Conservation (phyloP, 2,888 invertebrate species). For the Desoria tigrina region DNA sequence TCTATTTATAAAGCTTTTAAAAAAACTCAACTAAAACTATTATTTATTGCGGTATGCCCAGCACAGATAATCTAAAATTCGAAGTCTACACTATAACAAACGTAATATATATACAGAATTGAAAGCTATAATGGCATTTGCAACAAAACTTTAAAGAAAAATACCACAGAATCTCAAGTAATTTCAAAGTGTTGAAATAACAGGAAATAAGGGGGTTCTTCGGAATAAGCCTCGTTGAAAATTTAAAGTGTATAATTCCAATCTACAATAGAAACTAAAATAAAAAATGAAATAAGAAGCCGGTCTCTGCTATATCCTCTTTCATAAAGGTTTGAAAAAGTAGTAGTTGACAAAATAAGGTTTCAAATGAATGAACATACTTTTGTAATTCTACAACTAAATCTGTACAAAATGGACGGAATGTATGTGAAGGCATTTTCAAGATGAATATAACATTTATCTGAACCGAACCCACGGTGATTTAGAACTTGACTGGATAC, state of each 20-base stretch:
- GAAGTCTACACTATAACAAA: not conserved
- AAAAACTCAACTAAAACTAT: not conserved
- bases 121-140: constrained; percentile 27
- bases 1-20: no score
- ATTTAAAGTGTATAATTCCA: no score
- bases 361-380: no score
- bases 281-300: no score
- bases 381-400: not conserved
- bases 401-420: constrained; percentile 31
- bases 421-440: constrained; percentile 17
- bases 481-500: no score
- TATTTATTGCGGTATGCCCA: constrained; percentile 46
- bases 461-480: no score
- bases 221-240: not conserved
- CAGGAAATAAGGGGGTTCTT: constrained; percentile 3
- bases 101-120: constrained; percentile 16
- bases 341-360: no score
- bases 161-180: not conserved
- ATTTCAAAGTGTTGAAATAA: constrained; percentile 1
- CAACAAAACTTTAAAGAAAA: constrained; percentile 1
- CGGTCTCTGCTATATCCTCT: no score
- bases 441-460: constrained; percentile 2
- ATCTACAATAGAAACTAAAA: no score
- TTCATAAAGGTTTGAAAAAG: no score
- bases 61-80: constrained; percentile 22